Base-by-base conservation (phyloP, 2,113 vertebrate genomes). In the Pseudolaguvia tuberculata region DNA sequence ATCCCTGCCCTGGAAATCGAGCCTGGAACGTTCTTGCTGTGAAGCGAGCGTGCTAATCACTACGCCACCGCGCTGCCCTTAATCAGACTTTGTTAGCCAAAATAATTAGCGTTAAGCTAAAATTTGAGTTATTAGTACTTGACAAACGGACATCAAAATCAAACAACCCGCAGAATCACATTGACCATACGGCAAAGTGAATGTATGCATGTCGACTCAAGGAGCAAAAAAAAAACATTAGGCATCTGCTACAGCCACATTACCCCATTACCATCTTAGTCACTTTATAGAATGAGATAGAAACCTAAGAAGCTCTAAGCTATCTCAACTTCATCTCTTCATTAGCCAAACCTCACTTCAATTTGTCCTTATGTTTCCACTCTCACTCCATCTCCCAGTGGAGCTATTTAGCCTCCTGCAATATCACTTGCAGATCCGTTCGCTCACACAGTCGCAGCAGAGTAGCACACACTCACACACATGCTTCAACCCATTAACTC, bases 401-500 rank as follows among this genome's bases (percentile, higher is more conserved):
- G 80, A 76, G 76, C 80, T 69, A 71, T 81, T 81, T 81, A 70
- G 45, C 67, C 57, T 77, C n/a, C 61, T 39, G 56, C 77, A 65
- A 73, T 68, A 81, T 76, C 77, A 73, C 70, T 74, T 66, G 42
- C 56, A 47, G 67, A 70, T 70, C 35, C 55, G 59, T n/a, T 51
- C 20, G 17, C 67, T 75, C 73, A 42, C 47, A 61, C 39, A 31
- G 57, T 50, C 29, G 29, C 65, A 76, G 73, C 53, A 68, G 13
- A 73, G 21, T 52, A 47, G 68, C 39, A 47, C 65, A 69, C 52
- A 68, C 79, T 72, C 67, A 70, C 70, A 69, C 70, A 59, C 76
- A 59, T 67, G 63, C 35, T 76, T 73, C 77, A 82, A 70, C 70
- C 77, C 63, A 82, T 82, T 79, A 74, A 73, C 78, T 61, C 77